Evolutionary conservation across 1,140 invertebrate species (phyloP).

Genomic region (Mamestra configurata): DNA sequence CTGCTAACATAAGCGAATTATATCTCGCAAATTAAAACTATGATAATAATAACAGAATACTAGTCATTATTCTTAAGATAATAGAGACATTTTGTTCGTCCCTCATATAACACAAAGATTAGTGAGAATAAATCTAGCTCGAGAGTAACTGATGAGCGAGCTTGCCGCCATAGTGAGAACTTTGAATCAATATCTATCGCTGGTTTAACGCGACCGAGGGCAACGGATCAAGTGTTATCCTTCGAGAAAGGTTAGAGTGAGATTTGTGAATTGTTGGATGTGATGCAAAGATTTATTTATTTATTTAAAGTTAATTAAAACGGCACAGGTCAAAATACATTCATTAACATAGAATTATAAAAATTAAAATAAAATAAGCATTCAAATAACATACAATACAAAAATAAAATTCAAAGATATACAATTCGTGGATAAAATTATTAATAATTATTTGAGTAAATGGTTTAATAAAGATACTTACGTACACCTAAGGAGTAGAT

Average conservation of each 20-base stretch:
- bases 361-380: too few species aligned
- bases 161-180: not conserved
- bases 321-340: too few species aligned
- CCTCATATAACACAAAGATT: slow-evolving; percentile 11
- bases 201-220: not conserved
- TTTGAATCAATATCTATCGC: slow-evolving; percentile 39
- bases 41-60: not conserved
- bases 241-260: not conserved
- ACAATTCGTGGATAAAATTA: too few species aligned
- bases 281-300: not conserved
- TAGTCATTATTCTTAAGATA: not conserved
- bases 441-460: too few species aligned
- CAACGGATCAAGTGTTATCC: slow-evolving; percentile 17
- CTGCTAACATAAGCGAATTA: too few species aligned
- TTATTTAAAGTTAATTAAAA: too few species aligned
- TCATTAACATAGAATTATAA: too few species aligned
- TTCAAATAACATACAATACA: too few species aligned
- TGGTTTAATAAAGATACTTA: too few species aligned
- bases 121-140: slow-evolving; percentile 23
- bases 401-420: too few species aligned
- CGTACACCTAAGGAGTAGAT: too few species aligned
- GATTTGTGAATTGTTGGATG: slow-evolving; percentile 15
- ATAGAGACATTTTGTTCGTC: not conserved
- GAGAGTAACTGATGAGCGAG: slow-evolving; percentile 24
- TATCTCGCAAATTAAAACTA: not conserved